These are phyloP conservation scores for Melanotaenia maccullochi DNA, from an alignment of 2,797 vertebrate genomes.

Conservation along the genomic window DNA sequence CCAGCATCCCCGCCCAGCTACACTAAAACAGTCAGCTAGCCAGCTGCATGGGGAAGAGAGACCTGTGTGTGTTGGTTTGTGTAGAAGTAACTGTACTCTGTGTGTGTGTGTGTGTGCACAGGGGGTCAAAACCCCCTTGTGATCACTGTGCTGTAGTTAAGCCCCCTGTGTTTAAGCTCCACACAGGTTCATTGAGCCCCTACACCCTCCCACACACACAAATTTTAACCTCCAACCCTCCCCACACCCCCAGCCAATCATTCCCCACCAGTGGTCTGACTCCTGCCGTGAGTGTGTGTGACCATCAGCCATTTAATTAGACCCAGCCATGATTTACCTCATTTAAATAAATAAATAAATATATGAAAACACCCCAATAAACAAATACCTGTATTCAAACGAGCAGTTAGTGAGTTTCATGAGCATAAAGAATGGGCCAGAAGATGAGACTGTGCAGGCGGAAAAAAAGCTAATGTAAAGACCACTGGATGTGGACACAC, in stretches of 20 bases:
- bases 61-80: slow-evolving; percentile 48
- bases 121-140: slow-evolving; percentile 79
- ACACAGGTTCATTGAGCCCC: slow-evolving; percentile 78
- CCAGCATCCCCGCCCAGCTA: slow-evolving; percentile 82
- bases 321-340: slow-evolving; percentile 80
- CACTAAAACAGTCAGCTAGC: slow-evolving; percentile 83
- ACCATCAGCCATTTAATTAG: slow-evolving; percentile 86
- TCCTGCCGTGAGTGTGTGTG: slow-evolving; percentile 79
- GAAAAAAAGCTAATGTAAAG: slow-evolving; percentile 66
- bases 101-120: slow-evolving; percentile 39
- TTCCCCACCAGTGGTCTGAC: slow-evolving; percentile 82
- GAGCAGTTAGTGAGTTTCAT: slow-evolving; percentile 56
- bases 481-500: slow-evolving; percentile 62
- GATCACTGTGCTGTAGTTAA: slow-evolving; percentile 84
- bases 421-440: slow-evolving; percentile 62
- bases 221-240: slow-evolving; percentile 50
- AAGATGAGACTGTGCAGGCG: slow-evolving; percentile 67
- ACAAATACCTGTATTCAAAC: slow-evolving; percentile 84
- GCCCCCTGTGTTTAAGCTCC: slow-evolving; percentile 84
- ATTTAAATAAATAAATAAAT: slow-evolving; percentile 85
- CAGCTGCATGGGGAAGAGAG: slow-evolving; percentile 62
- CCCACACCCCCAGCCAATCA: slow-evolving; percentile 76
- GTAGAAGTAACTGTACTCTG: slow-evolving; percentile 67
- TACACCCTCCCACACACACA: slow-evolving; percentile 38
- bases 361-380: slow-evolving; percentile 78